These are phyloP conservation scores for Pristionchus japonicus DNA, from an alignment of 2,888 invertebrate species.

Conservation along the genomic window DNA sequence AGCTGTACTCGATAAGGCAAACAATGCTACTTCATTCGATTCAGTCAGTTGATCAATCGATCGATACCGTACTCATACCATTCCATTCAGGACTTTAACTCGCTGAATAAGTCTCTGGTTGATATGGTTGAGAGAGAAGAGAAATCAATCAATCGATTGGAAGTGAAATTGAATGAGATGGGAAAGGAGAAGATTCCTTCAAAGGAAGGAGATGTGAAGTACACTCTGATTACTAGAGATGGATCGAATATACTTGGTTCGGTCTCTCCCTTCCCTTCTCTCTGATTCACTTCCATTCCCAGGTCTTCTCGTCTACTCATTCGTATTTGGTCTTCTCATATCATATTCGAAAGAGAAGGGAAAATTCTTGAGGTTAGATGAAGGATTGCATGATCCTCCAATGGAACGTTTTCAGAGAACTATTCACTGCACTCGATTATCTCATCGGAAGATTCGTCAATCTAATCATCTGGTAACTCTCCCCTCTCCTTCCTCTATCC, in stretches of 20 bases:
- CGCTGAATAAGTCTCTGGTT: background rate
- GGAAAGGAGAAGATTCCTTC: background rate
- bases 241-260: constrained; percentile 19
- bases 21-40: background rate
- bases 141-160: background rate
- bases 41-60: background rate
- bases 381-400: background rate
- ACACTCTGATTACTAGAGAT: constrained; percentile 5
- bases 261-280: background rate
- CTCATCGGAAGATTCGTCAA: constrained; percentile 33
- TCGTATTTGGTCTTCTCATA: constrained; percentile 25
- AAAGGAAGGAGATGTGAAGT: constrained; percentile 36
- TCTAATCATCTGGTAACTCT: constrained; percentile 41
- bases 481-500: too few relatives aligned
- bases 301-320: constrained; percentile 40
- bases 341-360: constrained; percentile 34
- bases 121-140: background rate
- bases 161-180: constrained; percentile 17
- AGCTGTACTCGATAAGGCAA: background rate
- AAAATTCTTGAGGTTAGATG: background rate
- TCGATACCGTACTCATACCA: background rate
- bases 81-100: constrained; percentile 20
- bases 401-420: background rate
- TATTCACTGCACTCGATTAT: constrained; percentile 7
- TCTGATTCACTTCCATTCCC: background rate